Base-by-base conservation (phyloP, 2,797 vertebrate genomes). In the Podarcis lilfordi region DNA sequence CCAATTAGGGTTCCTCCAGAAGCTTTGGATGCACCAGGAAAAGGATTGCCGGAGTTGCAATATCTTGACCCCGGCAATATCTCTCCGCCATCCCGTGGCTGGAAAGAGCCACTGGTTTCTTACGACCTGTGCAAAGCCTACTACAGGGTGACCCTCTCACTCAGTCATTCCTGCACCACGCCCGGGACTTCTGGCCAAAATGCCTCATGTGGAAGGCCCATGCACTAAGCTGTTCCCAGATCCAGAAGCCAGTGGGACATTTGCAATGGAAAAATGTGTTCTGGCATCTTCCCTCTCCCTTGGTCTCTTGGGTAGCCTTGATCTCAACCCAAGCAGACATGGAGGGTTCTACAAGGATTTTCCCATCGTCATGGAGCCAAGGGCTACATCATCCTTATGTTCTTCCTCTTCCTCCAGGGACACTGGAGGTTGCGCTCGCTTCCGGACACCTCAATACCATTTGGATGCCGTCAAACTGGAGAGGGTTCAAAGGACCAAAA, bases 401-500 rank as follows among this genome's bases (percentile, higher is more conserved):
- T 61, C 72, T 66, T 90, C 78, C 78, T 78, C 85, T 77, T n/a
- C 0, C 55, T 37, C 74, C 78, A 76, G 91, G 84, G 43, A 82
- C 37, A 1, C 5, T 5, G 35, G 75, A 86, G 86, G 82, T 23
- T 83, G 59, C 19, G 13, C 0, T 64, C n/a, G 75, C 50, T 93
- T 77, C 82, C 0, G 68, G 86, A 50, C 76, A 83, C 92, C 92
- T 93, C 90, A 1, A 59, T 75, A 89, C 61, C 19, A 3, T 82
- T 71, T 29, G 77, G 90, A 93, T 90, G 86, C 87, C 61, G 86
- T 86, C 55, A 82, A 68, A 80, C 35, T 89, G 91, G 92, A 88
- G 76, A 82, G 50, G 13, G 89, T 79, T 93, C 92, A 80, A 89
- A 92, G 85, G 90, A 91, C 92, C 91, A 37, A 55, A 25, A 13